Evolutionary conservation across 2,888 invertebrate species (phyloP), one percentile per base, ranked within the genome.

Genomic region (Idaea dimidiata): DNA sequence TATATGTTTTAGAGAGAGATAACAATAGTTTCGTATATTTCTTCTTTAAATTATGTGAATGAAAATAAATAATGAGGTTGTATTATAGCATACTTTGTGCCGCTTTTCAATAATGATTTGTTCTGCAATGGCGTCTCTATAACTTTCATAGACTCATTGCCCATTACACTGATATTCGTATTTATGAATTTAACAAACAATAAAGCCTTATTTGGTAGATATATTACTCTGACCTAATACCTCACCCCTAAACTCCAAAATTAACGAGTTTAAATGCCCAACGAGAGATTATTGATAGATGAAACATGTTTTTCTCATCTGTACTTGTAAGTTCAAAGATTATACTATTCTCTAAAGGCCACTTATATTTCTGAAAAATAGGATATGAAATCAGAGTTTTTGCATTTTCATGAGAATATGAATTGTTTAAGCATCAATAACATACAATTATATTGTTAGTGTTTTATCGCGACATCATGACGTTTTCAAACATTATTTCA

Each of bases 311-410:
- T 60, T 7, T 60, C 31, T 54, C 31, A 63, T 61, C 59, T 64
- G 60, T 60, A 74, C 68, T 54, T 62, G 33, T 57, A 55, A 31
- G 54, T 67, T 65, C 64, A 68, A 73, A 77, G 72, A 68, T 65
- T 69, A 59, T 63, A 64, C 65, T 62, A 81, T 80, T 80, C 87
- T 81, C 83, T 66, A 62, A 82, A 66, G 83, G 78, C 80, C 70
- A 69, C 75, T 81, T 81, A 84, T 83, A 81, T 81, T 77, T 79
- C 77, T 73, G 70, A 80, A 83, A 80, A 84, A 88, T 88, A 86
- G 54, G 54, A 55, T 55, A 55, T 55, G 16, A 55, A 55, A 6
- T 55, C 53, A 16, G 16, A 7, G 7, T 55, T 55, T 16, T 55
- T 16, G 3, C 5, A 53, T 4, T 53, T 53, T 17, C 16, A 43